Base-by-base conservation (phyloP, 1,140 invertebrate species). In the Aporrectodea caliginosa region DNA sequence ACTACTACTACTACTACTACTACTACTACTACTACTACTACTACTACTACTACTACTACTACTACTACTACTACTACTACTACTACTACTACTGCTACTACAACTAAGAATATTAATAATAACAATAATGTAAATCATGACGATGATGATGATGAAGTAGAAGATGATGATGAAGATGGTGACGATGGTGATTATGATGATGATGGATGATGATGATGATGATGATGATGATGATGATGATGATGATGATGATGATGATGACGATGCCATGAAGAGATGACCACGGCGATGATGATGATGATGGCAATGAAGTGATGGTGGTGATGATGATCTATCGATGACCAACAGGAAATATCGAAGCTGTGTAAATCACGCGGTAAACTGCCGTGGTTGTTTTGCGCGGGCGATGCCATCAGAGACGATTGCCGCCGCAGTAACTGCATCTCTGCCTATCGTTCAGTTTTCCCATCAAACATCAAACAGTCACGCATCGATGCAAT, bases 181-280 rank as follows among this genome's bases (percentile, higher is more conserved):
- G 1, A 2, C 34, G 1, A 74, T 74, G 1, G 2, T 33, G 1
- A 1, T 30, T 1, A 33, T 33, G 32, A 1, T 74, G 1, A 74
- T 74, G n/a, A n/a, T n/a, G n/a, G n/a, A n/a, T n/a, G 73, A 74
- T 74, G 73, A 74, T 2, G 73, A 74, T 29, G 73, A 74, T 29
- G 73, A 74, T 29, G 73, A 74, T 29, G 73, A 74, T 33, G 73
- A 74, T 33, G 22, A 74, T 2, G 73, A 74, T 74, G 73, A 2
- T 29, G 1, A 2, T 74, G 1, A 2, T 74, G 73, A 74, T 2
- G 27, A 29, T 1, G 27, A 1, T 74, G 27, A 68, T 68, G 58
- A 68, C n/a, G 58, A 68, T 68, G 58, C 27, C 69, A 30, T 27
- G 27, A 16, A 1, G n/a, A 16, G 58, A 68, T 68, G 58, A n/a